Evolutionary conservation across 2,888 invertebrate species (phyloP).

Genomic region (Volucella zonaria): DNA sequence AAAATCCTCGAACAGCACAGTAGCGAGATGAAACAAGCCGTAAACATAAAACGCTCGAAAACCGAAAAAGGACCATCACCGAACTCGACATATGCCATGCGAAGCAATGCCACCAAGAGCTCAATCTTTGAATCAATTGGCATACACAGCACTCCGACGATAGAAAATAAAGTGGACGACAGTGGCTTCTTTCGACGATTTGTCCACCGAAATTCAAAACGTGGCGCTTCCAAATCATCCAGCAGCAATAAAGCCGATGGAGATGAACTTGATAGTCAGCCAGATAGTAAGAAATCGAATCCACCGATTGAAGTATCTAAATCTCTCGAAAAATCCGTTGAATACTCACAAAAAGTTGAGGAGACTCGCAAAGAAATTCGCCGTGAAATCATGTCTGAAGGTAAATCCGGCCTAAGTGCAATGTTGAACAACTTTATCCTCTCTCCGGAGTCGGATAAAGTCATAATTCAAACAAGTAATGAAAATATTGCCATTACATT

Average conservation of each 20-base stretch:
- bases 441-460: conserved; percentile 58
- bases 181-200: conserved; percentile 87
- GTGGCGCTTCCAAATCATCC: conserved; percentile 85
- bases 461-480: conserved; percentile 84
- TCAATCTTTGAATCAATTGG: conserved; percentile 58
- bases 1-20: conserved; percentile 78
- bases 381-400: conserved; percentile 83
- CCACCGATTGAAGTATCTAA: conserved; percentile 40
- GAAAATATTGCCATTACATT: conserved; percentile 75
- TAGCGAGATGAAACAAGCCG: conserved; percentile 50
- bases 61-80: conserved; percentile 71
- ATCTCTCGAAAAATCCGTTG: conserved; percentile 51
- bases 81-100: conserved; percentile 53
- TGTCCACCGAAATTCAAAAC: conserved; percentile 87
- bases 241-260: conserved; percentile 65
- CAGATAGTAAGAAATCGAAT: conserved; percentile 57
- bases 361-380: conserved; percentile 81
- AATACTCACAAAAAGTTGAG: conserved; percentile 78
- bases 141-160: conserved; percentile 75
- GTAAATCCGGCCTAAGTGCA: conserved; percentile 82
- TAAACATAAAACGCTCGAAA: conserved; percentile 74
- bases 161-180: conserved; percentile 82
- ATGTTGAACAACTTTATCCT: conserved; percentile 78
- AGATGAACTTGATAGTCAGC: conserved; percentile 74
- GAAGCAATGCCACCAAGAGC: conserved; percentile 60